phyloP scores from a whole-genome alignment of 1,140 invertebrate species.

The Planococcus citri region DNA sequence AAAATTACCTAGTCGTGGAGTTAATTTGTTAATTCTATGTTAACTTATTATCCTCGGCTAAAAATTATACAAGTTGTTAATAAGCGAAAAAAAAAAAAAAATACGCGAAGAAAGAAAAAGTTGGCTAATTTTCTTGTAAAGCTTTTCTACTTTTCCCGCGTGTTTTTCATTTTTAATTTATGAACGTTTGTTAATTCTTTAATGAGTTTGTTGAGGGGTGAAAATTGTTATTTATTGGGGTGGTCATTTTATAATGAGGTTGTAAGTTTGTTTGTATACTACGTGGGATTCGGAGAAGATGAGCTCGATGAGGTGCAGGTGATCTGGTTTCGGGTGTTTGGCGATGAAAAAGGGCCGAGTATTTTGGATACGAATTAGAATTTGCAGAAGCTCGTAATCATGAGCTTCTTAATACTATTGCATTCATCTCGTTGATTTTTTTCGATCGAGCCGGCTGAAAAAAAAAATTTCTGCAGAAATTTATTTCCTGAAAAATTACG shows the following conservation, averaged over 20 bases:
- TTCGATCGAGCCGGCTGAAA: too few relatives aligned
- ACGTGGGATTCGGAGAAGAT: too few relatives aligned
- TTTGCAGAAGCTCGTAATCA: too few relatives aligned
- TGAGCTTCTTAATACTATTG: too few relatives aligned
- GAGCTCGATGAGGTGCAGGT: too few relatives aligned
- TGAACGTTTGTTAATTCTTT: slow-evolving; percentile 8
- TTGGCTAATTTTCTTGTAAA: slow-evolving; percentile 13
- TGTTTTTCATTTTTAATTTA: slow-evolving; percentile 15
- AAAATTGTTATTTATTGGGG: not conserved
- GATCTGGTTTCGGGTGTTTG: too few relatives aligned
- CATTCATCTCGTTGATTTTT: too few relatives aligned
- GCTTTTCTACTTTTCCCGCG: not conserved
- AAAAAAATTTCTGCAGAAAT: too few relatives aligned
- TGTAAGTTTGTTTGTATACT: too few relatives aligned
- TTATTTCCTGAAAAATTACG: too few relatives aligned
- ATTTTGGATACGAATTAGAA: too few relatives aligned
- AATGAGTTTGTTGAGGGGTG: not conserved
- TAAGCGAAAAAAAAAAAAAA: not conserved
- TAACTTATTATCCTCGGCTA: slow-evolving; percentile 1
- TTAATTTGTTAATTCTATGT: slow-evolving; percentile 14
- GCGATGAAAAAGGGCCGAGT: too few relatives aligned
- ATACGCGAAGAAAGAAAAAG: not conserved
- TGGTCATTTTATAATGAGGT: not conserved
- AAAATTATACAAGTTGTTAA: slow-evolving; percentile 12
- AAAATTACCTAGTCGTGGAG: slow-evolving; percentile 1